phyloP scores from a whole-genome alignment of 2,888 invertebrate species.

The Priocnemis perturbator region DNA sequence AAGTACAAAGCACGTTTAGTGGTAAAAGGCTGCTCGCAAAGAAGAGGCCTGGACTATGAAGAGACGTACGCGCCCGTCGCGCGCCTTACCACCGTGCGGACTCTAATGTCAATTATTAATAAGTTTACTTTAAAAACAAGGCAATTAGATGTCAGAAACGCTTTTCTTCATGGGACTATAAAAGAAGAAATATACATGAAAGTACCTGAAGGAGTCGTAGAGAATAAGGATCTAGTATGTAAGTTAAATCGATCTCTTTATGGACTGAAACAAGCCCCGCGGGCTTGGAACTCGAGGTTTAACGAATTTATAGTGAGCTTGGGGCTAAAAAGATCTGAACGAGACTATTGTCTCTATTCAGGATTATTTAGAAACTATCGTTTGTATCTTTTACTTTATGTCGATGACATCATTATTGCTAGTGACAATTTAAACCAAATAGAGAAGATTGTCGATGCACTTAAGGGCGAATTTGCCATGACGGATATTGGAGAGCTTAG shows the following conservation, averaged over 20 bases:
- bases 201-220: background rate
- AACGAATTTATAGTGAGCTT: background rate
- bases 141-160: constrained; percentile 5
- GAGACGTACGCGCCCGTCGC: constrained; percentile 12
- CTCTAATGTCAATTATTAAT: background rate
- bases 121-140: constrained; percentile 40
- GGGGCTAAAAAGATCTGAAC: constrained; percentile 7
- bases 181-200: constrained; percentile 10
- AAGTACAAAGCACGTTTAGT: constrained; percentile 13
- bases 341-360: background rate
- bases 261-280: constrained; percentile 10
- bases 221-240: constrained; percentile 14
- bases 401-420: constrained; percentile 16
- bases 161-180: background rate
- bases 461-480: constrained; percentile 53
- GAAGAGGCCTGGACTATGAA: constrained; percentile 3
- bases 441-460: background rate
- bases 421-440: constrained; percentile 13
- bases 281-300: constrained; percentile 8
- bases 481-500: constrained; percentile 55
- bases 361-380: background rate
- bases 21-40: constrained; percentile 21
- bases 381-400: constrained; percentile 7
- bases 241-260: constrained; percentile 18
- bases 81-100: background rate